A percentile compares a stretch with the other conserved stretches of the same genome.
These are phyloP conservation scores for Andricus curvator DNA, from an alignment of 2,888 invertebrate species.

Conservation along the genomic window DNA sequence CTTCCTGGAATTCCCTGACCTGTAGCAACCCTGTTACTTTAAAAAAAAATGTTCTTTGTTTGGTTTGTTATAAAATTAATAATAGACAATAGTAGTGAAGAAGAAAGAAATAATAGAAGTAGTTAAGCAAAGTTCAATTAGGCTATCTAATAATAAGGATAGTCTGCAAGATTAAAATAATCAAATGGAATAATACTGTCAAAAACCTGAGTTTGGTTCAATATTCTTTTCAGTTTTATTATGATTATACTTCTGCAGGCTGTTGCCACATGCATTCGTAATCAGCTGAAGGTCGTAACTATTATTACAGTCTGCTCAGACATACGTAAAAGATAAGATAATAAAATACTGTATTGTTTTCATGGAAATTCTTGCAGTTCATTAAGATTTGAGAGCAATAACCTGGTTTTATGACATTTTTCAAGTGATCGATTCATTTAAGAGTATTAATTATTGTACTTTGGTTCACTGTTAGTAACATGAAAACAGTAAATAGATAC, in stretches of 20 bases:
- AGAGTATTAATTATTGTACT: too few relatives aligned
- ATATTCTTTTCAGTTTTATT: background rate
- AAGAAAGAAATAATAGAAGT: too few relatives aligned
- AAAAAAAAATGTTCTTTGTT: too few relatives aligned
- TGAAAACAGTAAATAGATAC: background rate
- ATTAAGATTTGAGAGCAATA: background rate
- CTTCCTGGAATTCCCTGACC: too few relatives aligned
- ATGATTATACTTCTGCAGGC: background rate
- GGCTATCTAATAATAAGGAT: background rate
- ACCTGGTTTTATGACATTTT: too few relatives aligned
- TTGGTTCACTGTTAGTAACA: background rate
- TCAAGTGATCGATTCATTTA: background rate
- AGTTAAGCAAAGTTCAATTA: background rate
- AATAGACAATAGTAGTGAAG: background rate
- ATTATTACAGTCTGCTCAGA: background rate
- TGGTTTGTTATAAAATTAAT: background rate
- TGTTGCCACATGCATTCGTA: background rate
- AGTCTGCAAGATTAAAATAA: background rate
- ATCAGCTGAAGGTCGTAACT: background rate
- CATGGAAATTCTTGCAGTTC: background rate
- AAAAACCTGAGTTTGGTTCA: background rate
- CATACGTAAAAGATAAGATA: background rate
- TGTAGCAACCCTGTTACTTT: too few relatives aligned
- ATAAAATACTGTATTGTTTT: background rate
- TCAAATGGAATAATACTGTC: background rate